phyloP scores from a whole-genome alignment of 2,888 invertebrate genomes.

The Zelleria hepariella region DNA sequence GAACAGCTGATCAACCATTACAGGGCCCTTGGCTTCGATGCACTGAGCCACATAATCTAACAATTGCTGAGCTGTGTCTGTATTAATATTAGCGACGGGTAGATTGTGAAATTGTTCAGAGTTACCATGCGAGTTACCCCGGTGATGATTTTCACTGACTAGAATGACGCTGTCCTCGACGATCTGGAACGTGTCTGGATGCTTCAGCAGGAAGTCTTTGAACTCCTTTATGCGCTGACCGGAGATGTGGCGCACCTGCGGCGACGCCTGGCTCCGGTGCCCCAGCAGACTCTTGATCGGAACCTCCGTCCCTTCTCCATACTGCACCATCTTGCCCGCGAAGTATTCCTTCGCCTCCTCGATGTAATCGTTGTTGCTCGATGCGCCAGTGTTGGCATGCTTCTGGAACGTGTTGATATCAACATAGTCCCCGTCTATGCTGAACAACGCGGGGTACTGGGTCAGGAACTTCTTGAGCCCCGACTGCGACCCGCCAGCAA shows the following conservation, averaged over 20 bases:
- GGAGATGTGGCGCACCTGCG: conserved; percentile 96
- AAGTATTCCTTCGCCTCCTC: conserved; percentile 98
- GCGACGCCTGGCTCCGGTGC: conserved; percentile 95
- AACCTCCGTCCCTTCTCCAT: conserved; percentile 96
- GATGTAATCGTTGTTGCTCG: conserved; percentile 88
- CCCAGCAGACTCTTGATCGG: conserved; percentile 97
- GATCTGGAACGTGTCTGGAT: conserved; percentile 88
- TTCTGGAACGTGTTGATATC: conserved; percentile 86
- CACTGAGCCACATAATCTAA: conserved; percentile 87
- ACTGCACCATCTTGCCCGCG: conserved; percentile 93
- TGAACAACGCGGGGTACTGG: conserved; percentile 97
- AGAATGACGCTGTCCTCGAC: conserved; percentile 89
- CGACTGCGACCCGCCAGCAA: conserved; percentile 95
- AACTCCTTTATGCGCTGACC: conserved; percentile 95
- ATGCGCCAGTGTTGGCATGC: conserved; percentile 70
- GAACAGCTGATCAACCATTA: conserved; percentile 90
- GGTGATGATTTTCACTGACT: conserved; percentile 77
- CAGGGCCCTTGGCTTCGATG: conserved; percentile 85
- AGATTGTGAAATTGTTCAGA: conserved; percentile 77
- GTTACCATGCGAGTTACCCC: conserved; percentile 77
- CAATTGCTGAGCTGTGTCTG: conserved; percentile 85
- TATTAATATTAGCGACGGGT: conserved; percentile 85
- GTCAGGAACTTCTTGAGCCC: conserved; percentile 96
- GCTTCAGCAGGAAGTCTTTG: conserved; percentile 87
- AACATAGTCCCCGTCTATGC: conserved; percentile 93